Base-by-base conservation (phyloP, 1,140 invertebrate genomes). In the Episyrphus balteatus region DNA sequence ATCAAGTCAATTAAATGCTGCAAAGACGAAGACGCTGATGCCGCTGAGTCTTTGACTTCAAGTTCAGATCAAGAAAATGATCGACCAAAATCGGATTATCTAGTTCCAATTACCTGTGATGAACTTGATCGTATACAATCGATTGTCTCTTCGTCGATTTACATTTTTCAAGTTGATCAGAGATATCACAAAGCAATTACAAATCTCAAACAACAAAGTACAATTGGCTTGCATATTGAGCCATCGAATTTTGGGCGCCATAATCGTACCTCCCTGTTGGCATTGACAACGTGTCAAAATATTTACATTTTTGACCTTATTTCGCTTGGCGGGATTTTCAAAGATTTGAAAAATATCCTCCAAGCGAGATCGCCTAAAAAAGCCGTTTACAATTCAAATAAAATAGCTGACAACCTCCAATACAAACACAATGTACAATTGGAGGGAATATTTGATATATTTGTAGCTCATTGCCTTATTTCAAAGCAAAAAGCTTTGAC, bases 251-350 rank as follows among this genome's bases (percentile, higher is more conserved):
- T 12, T 42, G 50, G 47, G 2, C 38, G 50, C n/a, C 19, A 42
- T 14, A 31, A 40, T n/a, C 40, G 44, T 8, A 51, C 50, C 1
- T 46, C 47, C 3, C 14, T 51, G 21, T 15, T 51, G 11, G 34
- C 42, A 1, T 6, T 51, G 3, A n/a, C 46, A 5, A 51, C 50
- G 2, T 17, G 18, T 5, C 17, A 46, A 14, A 39, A 21, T 13
- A 43, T 51, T n/a, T 51, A 51, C 39, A 43, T 51, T 42, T 51
- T 48, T 42, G 50, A 51, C 30, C 48, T 51, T 13, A 31, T 49
- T 6, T 21, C 32, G 5, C 19, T 51, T 19, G 50, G 47, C 15
- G 45, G 33, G 11, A 39, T 51, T 11, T 48, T 48, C 21, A 42
- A 40, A 8, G 50, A 51, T 19, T n/a, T 51, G 9, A 37, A 40